Percentiles rank a stretch among this genome's conserved stretches.
Evolutionary conservation across 2,797 vertebrate genomes (phyloP).

Genomic region (Erethizon dorsatum): DNA sequence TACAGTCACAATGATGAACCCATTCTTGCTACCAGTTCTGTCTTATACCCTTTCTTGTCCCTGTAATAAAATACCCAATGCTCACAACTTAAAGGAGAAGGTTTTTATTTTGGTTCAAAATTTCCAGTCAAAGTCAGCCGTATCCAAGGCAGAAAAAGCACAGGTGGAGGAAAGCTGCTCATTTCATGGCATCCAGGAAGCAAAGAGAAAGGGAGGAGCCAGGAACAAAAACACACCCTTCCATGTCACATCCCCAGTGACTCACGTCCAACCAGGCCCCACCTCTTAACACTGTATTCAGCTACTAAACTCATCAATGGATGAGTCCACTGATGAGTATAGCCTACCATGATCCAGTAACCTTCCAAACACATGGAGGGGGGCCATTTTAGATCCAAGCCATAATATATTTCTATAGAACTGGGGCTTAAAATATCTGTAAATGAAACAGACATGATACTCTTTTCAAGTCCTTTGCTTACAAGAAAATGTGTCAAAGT

Average conservation of each 20-base stretch:
- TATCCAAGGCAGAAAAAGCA: background rate
- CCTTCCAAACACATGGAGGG: background rate
- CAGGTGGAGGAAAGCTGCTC: background rate
- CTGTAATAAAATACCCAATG: background rate
- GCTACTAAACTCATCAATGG: background rate
- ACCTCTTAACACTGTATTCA: background rate
- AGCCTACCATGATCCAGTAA: background rate
- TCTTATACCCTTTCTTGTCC: background rate
- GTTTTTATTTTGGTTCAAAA: background rate
- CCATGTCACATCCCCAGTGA: background rate
- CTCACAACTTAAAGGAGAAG: background rate
- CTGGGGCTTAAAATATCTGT: conserved; percentile 21
- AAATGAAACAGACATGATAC: background rate
- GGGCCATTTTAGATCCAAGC: background rate
- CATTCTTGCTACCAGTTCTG: background rate
- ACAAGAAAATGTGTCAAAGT: background rate
- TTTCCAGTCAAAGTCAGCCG: background rate
- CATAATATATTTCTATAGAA: background rate
- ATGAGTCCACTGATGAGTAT: background rate
- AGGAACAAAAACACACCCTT: background rate
- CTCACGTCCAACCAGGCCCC: background rate
- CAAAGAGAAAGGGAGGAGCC: background rate
- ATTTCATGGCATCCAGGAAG: background rate
- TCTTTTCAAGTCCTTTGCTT: background rate
- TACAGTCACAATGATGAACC: background rate